Conservation (phyloP, 2,797 vertebrate species). For the Halcyon smyrnensis region DNA sequence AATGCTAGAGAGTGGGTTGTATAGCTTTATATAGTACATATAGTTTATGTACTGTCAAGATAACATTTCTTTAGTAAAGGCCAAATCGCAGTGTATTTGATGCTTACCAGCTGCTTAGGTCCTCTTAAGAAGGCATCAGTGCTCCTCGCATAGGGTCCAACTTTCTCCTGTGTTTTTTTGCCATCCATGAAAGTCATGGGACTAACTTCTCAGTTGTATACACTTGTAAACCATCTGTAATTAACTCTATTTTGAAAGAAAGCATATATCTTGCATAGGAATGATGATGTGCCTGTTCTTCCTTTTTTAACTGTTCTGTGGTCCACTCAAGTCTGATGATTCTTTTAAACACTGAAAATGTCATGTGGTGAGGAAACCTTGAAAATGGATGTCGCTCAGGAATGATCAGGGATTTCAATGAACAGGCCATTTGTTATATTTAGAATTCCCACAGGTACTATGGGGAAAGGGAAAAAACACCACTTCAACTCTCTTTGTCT, state of each 20-base stretch:
- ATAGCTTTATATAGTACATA: no score
- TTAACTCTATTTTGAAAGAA: neutral
- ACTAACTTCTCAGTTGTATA: neutral
- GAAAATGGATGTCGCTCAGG: neutral
- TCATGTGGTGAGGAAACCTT: neutral
- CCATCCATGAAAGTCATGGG: neutral
- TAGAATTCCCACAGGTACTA: neutral
- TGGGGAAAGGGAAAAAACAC: neutral
- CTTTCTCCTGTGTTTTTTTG: neutral
- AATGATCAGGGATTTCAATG: neutral
- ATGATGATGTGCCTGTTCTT: neutral
- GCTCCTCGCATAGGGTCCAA: neutral
- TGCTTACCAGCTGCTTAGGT: neutral
- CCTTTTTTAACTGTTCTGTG: neutral
- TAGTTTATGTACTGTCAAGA: constrained; percentile 35
- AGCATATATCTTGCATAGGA: neutral
- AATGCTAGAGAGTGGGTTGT: constrained; percentile 15
- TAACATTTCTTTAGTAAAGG: constrained; percentile 2
- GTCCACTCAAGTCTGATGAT: neutral
- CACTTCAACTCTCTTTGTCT: neutral
- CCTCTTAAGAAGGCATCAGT: neutral
- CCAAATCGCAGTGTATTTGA: neutral
- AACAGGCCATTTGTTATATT: neutral
- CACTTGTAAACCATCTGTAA: neutral
- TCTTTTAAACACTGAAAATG: neutral